phyloP scores from a whole-genome alignment of 2,888 invertebrate species.

The Apamea monoglypha region DNA sequence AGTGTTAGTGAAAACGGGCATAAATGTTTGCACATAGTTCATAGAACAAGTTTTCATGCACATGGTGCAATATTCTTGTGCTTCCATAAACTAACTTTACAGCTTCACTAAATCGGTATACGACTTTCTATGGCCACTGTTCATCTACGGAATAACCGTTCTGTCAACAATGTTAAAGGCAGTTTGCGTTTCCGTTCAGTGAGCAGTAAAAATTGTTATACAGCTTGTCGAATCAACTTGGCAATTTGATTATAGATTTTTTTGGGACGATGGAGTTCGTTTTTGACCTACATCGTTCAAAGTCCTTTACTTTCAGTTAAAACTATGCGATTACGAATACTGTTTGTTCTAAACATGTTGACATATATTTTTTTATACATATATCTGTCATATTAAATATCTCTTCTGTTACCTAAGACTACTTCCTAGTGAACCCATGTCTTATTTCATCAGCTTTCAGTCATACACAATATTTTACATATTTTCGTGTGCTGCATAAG shows the following conservation, averaged over 20 bases:
- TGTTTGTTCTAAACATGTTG: too few species aligned
- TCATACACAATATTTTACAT: background rate
- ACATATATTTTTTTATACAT: too few species aligned
- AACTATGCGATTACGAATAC: background rate
- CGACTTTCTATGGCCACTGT: background rate
- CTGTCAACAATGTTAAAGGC: background rate
- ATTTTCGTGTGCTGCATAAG: background rate
- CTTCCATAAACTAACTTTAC: background rate
- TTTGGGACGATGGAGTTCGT: background rate
- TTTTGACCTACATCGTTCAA: background rate
- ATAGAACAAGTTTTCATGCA: background rate
- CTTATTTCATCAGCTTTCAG: too few species aligned
- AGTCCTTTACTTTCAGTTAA: background rate
- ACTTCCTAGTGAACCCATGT: too few species aligned
- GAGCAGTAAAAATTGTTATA: conserved; percentile 15
- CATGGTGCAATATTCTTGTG: background rate
- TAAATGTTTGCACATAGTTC: background rate
- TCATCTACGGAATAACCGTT: background rate
- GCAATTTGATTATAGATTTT: conserved; percentile 6
- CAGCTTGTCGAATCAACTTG: conserved; percentile 26
- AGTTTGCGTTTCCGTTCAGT: conserved; percentile 17
- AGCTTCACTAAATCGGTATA: background rate
- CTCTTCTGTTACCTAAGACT: too few species aligned
- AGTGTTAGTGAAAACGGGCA: too few species aligned
- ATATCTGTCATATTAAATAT: too few species aligned